Percentiles rank a stretch among this genome's conserved stretches.
phyloP scores from a whole-genome alignment of 2,113 vertebrate species.

The Nicator chloris region DNA sequence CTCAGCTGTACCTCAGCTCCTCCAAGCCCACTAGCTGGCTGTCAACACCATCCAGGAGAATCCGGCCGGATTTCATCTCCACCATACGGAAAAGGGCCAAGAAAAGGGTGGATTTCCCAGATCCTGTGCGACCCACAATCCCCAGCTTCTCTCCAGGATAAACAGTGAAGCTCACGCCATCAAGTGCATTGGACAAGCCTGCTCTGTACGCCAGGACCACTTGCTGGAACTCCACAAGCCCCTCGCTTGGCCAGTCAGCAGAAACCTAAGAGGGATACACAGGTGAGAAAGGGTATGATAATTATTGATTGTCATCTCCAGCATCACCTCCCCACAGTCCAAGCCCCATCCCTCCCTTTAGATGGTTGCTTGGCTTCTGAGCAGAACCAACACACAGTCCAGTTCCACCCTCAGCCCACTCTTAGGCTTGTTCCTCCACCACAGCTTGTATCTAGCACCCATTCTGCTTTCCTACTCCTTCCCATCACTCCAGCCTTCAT shows the following conservation, averaged over 20 bases:
- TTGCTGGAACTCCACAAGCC: slow-evolving; percentile 81
- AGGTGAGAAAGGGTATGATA: not conserved
- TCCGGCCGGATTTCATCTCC: slow-evolving; percentile 84
- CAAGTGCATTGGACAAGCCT: slow-evolving; percentile 87
- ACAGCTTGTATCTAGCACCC: not conserved
- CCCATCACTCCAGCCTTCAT: not conserved
- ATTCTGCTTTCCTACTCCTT: not conserved
- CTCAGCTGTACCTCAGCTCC: slow-evolving; percentile 78
- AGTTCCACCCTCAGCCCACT: not conserved
- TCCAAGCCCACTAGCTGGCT: slow-evolving; percentile 77
- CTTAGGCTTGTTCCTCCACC: not conserved
- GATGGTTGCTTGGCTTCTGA: not conserved
- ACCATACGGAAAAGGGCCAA: slow-evolving; percentile 91
- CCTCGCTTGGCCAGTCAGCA: slow-evolving; percentile 80
- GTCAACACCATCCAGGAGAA: slow-evolving; percentile 86
- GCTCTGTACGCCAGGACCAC: slow-evolving; percentile 82
- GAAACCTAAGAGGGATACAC: slow-evolving; percentile 67
- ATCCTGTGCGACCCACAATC: slow-evolving; percentile 93
- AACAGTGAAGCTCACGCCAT: slow-evolving; percentile 82
- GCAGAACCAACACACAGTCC: not conserved
- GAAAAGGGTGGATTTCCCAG: slow-evolving; percentile 94
- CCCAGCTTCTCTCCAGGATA: slow-evolving; percentile 90
- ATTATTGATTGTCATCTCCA: not conserved
- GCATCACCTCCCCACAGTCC: not conserved
- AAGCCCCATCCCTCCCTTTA: not conserved